phyloP scores from a whole-genome alignment of 2,113 vertebrate genomes.

The Halichoeres trimaculatus region DNA sequence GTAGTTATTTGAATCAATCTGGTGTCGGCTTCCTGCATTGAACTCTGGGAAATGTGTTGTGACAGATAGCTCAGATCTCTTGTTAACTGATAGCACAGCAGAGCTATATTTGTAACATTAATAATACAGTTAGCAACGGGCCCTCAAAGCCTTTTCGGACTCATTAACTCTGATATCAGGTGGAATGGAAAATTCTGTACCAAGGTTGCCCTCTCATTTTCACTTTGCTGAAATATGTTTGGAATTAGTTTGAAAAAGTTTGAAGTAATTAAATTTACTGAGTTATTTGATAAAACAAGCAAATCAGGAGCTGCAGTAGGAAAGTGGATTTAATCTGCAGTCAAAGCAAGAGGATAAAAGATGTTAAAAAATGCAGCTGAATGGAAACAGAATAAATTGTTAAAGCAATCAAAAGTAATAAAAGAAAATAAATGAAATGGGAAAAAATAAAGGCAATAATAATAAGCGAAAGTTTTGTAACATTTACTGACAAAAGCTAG shows the following conservation, averaged over 20 bases:
- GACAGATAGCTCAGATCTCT: conserved; percentile 66
- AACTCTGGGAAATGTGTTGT: conserved; percentile 57
- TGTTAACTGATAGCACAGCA: conserved; percentile 54
- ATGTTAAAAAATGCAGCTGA: too few species aligned
- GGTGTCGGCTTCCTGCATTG: conserved; percentile 49
- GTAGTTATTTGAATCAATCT: conserved; percentile 72
- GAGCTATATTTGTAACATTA: conserved; percentile 65
- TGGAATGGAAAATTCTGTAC: conserved; percentile 43
- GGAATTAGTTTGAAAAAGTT: conserved; percentile 11
- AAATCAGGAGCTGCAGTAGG: too few species aligned
- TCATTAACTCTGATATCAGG: conserved; percentile 68
- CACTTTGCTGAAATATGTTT: conserved; percentile 16
- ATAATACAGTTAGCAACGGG: conserved; percentile 59
- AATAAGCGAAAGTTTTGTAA: too few species aligned
- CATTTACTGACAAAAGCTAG: too few species aligned
- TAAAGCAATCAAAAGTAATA: too few species aligned
- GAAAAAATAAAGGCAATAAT: too few species aligned
- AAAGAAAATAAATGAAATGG: too few species aligned
- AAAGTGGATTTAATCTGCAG: too few species aligned
- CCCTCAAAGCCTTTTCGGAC: conserved; percentile 56
- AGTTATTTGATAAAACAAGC: too few species aligned
- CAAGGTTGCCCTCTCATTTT: conserved; percentile 32
- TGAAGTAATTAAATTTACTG: neutral
- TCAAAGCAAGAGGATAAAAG: too few species aligned
- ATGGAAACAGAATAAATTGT: too few species aligned